Evolutionary conservation across 2,113 vertebrate species (phyloP).

Genomic region (Mastomys coucha): DNA sequence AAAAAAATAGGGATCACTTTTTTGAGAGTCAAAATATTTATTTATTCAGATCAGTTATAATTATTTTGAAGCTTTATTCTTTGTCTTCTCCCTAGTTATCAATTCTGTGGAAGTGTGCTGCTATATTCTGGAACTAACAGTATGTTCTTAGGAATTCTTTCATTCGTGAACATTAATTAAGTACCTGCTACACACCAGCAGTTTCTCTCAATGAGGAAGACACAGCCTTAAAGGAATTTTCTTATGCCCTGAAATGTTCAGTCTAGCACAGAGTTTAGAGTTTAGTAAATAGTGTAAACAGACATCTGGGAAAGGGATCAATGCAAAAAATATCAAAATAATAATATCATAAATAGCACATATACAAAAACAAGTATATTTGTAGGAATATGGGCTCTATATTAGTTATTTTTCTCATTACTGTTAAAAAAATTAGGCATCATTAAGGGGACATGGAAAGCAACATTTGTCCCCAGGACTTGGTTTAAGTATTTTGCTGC

Average conservation of each 20-base stretch:
- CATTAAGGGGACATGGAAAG: no score
- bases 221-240: not conserved
- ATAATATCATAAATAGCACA: not conserved
- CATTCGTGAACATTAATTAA: not conserved
- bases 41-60: not conserved
- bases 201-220: not conserved
- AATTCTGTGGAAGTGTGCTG: not conserved
- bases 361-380: not conserved
- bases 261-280: not conserved
- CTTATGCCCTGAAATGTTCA: not conserved
- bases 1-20: not conserved
- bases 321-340: not conserved
- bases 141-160: not conserved
- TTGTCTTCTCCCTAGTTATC: not conserved
- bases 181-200: not conserved
- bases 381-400: not conserved
- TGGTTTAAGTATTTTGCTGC: not conserved
- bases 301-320: not conserved
- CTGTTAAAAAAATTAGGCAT: not conserved
- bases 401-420: not conserved
- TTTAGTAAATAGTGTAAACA: not conserved
- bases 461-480: not conserved
- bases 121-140: not conserved
- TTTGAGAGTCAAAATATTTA: not conserved
- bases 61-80: constrained; percentile 16